phyloP scores from a whole-genome alignment of 2,113 vertebrate genomes.

The Festucalex cinctus region DNA sequence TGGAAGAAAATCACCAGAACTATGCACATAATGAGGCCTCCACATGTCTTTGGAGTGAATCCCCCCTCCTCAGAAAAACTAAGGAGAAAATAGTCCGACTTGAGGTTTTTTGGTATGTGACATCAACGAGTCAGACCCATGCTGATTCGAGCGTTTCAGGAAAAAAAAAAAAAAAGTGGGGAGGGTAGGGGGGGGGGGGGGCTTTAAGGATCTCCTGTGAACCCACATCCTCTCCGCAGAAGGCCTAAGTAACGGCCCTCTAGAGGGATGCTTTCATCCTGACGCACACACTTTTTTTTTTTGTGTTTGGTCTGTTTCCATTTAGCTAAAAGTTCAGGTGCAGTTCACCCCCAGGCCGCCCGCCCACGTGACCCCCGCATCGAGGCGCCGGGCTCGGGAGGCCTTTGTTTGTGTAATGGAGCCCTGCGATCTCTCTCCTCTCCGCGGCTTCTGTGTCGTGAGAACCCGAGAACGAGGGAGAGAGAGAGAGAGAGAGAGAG shows the following conservation, averaged over 20 bases:
- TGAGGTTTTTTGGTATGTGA: conserved; percentile 12
- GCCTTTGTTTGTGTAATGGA: conserved; percentile 46
- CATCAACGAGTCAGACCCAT: conserved; percentile 31
- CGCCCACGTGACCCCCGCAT: conserved; percentile 52
- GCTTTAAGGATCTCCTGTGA: conserved; percentile 38
- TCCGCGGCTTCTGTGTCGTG: conserved; percentile 31
- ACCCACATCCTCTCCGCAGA: conserved; percentile 53
- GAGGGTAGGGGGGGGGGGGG: neutral
- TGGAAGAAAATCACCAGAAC: neutral
- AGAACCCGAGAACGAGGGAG: neutral
- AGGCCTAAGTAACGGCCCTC: conserved; percentile 54
- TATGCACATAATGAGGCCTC: conserved; percentile 3
- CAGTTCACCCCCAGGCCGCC: conserved; percentile 66
- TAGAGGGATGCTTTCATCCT: conserved; percentile 70
- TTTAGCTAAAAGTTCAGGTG: conserved; percentile 72
- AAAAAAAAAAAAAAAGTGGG: neutral
- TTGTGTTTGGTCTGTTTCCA: conserved; percentile 72
- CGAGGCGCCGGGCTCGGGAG: conserved; percentile 40
- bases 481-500: neutral
- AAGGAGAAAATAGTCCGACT: conserved; percentile 3
- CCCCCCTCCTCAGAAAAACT: neutral
- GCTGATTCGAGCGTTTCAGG: conserved; percentile 42
- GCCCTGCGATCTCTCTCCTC: neutral
- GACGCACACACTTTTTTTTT: conserved; percentile 65
- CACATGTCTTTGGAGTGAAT: conserved; percentile 12